These are phyloP conservation scores for Dinothrombium tinctorium DNA, from an alignment of 1,140 invertebrate species.

Conservation along the genomic window DNA sequence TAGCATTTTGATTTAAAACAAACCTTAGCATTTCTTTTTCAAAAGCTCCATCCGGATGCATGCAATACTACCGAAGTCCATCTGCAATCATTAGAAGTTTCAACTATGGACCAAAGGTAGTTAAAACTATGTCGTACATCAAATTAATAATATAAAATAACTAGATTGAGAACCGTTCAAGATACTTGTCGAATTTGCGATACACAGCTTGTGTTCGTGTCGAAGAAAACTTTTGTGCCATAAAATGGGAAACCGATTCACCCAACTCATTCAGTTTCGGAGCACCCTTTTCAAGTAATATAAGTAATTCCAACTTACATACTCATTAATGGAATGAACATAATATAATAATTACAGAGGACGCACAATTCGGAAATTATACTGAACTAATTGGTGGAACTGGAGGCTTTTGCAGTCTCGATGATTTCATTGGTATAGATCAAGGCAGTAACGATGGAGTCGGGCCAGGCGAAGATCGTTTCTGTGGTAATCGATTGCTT, in stretches of 20 bases:
- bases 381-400: conserved; percentile 12
- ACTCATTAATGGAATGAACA: too few species aligned
- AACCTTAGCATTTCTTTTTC: not conserved
- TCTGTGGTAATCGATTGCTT: conserved; percentile 12
- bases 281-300: conserved; percentile 12
- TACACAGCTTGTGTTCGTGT: conserved; percentile 60
- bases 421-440: conserved; percentile 18
- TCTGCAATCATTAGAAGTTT: conserved; percentile 24
- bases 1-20: conserved; percentile 4
- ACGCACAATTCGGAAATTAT: too few species aligned
- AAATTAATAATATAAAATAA: not conserved
- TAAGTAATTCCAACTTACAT: not conserved
- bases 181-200: conserved; percentile 67
- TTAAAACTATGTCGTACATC: not conserved
- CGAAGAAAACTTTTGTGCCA: conserved; percentile 64
- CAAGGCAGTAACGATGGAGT: conserved; percentile 16
- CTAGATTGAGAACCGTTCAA: conserved; percentile 23
- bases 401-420: conserved; percentile 16
- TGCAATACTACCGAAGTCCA: conserved; percentile 16
- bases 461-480: conserved; percentile 16
- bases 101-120: conserved; percentile 30
- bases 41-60: conserved; percentile 16
- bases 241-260: conserved; percentile 23
- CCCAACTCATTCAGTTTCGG: conserved; percentile 16
- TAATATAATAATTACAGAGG: too few species aligned